These are phyloP conservation scores for Leptobrachium ailaonicum DNA, from an alignment of 2,113 vertebrate genomes.

Conservation along the genomic window DNA sequence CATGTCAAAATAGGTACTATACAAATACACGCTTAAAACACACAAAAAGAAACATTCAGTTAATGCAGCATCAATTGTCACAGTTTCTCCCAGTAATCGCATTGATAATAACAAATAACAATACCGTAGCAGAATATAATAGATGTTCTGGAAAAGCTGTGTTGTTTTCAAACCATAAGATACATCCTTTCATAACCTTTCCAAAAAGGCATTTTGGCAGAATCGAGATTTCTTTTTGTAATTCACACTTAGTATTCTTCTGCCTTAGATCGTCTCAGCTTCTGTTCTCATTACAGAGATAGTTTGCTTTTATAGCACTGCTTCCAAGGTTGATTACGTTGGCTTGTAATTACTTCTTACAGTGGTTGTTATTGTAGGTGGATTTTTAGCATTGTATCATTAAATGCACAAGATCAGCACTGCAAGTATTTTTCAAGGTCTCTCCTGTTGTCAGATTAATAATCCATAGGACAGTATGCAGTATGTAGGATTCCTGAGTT, in stretches of 20 bases:
- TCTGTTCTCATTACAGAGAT: background rate
- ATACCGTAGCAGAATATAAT: background rate
- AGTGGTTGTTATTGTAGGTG: too few species aligned
- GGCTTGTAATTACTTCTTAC: background rate
- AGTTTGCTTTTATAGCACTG: too few species aligned
- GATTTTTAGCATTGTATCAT: too few species aligned
- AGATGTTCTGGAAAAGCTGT: constrained; percentile 1
- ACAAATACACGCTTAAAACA: background rate
- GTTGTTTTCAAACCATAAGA: constrained; percentile 2
- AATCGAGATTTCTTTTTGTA: background rate
- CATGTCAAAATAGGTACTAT: background rate
- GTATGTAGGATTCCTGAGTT: too few species aligned
- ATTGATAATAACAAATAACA: constrained; percentile 13
- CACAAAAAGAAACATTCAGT: constrained; percentile 7
- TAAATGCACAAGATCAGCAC: too few species aligned
- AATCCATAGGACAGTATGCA: too few species aligned
- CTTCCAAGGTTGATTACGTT: too few species aligned
- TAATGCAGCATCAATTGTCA: constrained; percentile 1
- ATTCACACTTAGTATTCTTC: background rate
- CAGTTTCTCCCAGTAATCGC: background rate
- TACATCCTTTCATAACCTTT: too few species aligned
- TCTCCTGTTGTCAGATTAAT: too few species aligned
- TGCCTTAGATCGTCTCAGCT: background rate
- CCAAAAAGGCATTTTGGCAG: background rate
- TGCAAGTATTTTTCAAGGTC: too few species aligned